Evolutionary conservation across 2,797 vertebrate species (phyloP).

Genomic region (Brachyrhaphis roseni): DNA sequence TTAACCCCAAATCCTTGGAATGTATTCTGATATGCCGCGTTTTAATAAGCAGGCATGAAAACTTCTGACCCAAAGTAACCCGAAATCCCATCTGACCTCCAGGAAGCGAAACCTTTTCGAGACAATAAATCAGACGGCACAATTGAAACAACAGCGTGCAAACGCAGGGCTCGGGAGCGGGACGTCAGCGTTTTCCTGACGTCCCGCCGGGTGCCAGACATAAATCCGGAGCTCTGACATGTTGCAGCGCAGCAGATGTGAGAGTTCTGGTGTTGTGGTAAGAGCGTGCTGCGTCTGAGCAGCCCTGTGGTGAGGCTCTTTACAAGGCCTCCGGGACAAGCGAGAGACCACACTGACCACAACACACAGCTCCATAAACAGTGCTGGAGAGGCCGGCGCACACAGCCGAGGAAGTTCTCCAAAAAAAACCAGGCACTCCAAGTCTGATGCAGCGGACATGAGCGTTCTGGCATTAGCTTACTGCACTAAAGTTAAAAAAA

Average conservation of each 20-base stretch:
- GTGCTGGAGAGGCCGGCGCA: constrained; percentile 23
- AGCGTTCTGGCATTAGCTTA: neutral
- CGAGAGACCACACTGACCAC: constrained; percentile 61
- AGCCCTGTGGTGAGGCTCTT: constrained; percentile 58
- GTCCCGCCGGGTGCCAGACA: constrained; percentile 31
- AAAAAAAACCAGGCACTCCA: neutral
- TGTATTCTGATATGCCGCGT: constrained; percentile 2
- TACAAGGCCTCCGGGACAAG: constrained; percentile 63
- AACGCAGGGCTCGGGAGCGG: neutral
- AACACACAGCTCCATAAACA: constrained; percentile 67
- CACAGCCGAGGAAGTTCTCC: constrained; percentile 29
- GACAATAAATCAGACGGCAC: neutral
- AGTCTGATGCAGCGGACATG: neutral
- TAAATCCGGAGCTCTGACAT: constrained; percentile 46
- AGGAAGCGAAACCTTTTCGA: constrained; percentile 4
- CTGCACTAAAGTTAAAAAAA: neutral
- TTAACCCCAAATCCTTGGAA: neutral
- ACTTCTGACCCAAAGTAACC: constrained; percentile 12
- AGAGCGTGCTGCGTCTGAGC: constrained; percentile 33
- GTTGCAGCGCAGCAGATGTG: constrained; percentile 64
- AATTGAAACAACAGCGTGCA: constrained; percentile 16
- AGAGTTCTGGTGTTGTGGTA: constrained; percentile 59
- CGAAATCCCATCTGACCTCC: constrained; percentile 19
- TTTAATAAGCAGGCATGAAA: constrained; percentile 20
- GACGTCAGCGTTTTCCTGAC: constrained; percentile 15